Conservation (phyloP, 1,140 invertebrate genomes). For the Alviniconcha marisindica region DNA sequence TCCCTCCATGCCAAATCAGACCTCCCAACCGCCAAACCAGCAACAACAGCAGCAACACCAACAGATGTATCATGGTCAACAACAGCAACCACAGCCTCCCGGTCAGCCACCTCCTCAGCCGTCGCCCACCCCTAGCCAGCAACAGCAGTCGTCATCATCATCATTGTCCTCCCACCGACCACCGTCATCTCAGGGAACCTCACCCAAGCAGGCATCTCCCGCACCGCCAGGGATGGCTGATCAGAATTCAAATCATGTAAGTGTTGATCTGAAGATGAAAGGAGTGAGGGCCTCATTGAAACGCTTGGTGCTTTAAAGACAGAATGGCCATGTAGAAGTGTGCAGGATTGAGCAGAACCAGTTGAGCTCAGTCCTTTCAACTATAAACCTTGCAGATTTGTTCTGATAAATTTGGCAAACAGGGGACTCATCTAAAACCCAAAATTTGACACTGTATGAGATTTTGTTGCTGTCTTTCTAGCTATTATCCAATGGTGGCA, state of each 20-base stretch:
- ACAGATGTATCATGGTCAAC: constrained; percentile 34
- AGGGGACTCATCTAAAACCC: too few species aligned
- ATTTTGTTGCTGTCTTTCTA: too few species aligned
- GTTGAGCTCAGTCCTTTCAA: too few species aligned
- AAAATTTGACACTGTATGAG: too few species aligned
- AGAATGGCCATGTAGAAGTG: too few species aligned
- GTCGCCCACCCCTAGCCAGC: constrained; percentile 31
- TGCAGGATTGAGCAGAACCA: too few species aligned
- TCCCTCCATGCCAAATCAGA: constrained; percentile 29
- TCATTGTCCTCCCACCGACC: constrained; percentile 36
- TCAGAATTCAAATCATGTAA: constrained; percentile 38
- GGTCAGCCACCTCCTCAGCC: constrained; percentile 34
- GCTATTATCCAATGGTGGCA: too few species aligned
- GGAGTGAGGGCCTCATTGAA: too few species aligned
- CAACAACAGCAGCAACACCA: constrained; percentile 38
- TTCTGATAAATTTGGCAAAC: too few species aligned
- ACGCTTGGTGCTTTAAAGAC: too few species aligned
- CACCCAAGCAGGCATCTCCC: constrained; percentile 30
- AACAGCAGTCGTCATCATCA: not conserved
- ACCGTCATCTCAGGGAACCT: constrained; percentile 36
- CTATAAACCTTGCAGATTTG: too few species aligned
- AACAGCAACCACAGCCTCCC: constrained; percentile 38
- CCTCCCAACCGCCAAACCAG: constrained; percentile 16
- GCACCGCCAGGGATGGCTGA: constrained; percentile 32
- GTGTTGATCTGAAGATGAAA: too few species aligned